phyloP scores from a whole-genome alignment of 2,797 vertebrate species.

The Diglossa cyanea region DNA sequence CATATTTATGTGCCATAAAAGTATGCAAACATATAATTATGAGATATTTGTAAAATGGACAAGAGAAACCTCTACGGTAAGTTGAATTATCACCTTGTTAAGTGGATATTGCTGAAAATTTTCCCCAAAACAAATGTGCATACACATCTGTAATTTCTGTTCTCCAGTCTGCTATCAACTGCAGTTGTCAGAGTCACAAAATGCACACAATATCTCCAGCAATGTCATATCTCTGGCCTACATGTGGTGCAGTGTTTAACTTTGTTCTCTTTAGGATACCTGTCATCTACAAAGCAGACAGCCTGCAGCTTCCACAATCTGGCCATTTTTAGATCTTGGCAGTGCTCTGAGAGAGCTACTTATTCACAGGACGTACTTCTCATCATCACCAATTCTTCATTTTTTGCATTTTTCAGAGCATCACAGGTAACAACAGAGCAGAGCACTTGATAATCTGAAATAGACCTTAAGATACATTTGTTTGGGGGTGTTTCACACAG shows the following conservation, averaged over 20 bases:
- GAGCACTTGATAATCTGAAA: background rate
- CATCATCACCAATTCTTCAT: background rate
- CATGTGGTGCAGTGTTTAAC: background rate
- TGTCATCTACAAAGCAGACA: constrained; percentile 19
- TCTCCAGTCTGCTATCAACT: background rate
- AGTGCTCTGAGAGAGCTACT: background rate
- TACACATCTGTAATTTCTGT: background rate
- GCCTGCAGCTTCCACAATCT: constrained; percentile 25
- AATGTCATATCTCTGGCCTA: background rate
- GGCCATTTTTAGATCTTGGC: constrained; percentile 1
- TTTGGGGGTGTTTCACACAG: background rate
- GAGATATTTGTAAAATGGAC: background rate
- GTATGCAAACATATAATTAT: background rate
- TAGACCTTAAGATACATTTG: background rate
- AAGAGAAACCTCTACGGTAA: background rate
- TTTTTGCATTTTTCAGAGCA: background rate
- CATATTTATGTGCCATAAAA: background rate
- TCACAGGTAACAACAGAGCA: background rate
- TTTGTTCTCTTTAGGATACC: constrained; percentile 23
- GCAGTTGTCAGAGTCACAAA: background rate
- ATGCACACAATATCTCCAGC: background rate
- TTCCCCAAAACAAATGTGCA: background rate
- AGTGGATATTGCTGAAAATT: background rate
- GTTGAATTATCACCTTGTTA: background rate
- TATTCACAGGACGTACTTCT: background rate